Base-by-base conservation (phyloP, 2,888 invertebrate genomes). In the Seladonia tumulorum region DNA sequence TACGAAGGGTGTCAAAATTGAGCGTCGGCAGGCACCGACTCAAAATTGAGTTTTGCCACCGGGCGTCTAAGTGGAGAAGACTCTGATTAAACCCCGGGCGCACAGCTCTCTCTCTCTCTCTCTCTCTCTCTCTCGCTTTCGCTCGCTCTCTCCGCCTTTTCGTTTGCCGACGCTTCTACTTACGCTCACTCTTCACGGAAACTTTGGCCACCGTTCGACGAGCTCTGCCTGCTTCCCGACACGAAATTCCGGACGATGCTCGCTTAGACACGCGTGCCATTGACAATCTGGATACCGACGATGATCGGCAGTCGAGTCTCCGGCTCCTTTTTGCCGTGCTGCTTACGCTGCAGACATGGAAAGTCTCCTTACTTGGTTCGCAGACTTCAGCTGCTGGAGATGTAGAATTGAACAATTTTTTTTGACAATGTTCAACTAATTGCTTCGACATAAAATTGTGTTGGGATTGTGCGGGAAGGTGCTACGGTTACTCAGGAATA, bases 21-120 rank as follows among this genome's bases (percentile, higher is more conserved):
- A 93, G 92, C 93, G 91, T 91, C 92, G 92, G 89, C 92, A 90
- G 92, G 89, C 90, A 88, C 88, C 89, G 90, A 88, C 91, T 94
- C 94, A 93, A 94, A 95, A 95, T 95, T 94, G 94, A 95, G 94
- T 95, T 95, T 95, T 93, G 92, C 93, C 88, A 87, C 90, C 82
- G 87, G 91, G 90, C 87, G 90, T 90, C 93, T 94, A 94, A 94
- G 94, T 93, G 93, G 90, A 92, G 93, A 91, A 93, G 93, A 94
- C 93, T 93, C 94, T 94, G 94, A 94, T 94, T 94, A 94, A 94
- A 93, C 92, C 83, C 91, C 88, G 86, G 91, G 91, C 92, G 63
- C 63, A 29, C 10, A n/a, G n/a, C 2, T n/a, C 57, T 57, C 53
- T 4, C 53, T n/a, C 53, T 22, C 53, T 53, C 53, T 22, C 53